These are phyloP conservation scores for Tolmerus cingulatus DNA, from an alignment of 2,888 invertebrate genomes.

Conservation along the genomic window DNA sequence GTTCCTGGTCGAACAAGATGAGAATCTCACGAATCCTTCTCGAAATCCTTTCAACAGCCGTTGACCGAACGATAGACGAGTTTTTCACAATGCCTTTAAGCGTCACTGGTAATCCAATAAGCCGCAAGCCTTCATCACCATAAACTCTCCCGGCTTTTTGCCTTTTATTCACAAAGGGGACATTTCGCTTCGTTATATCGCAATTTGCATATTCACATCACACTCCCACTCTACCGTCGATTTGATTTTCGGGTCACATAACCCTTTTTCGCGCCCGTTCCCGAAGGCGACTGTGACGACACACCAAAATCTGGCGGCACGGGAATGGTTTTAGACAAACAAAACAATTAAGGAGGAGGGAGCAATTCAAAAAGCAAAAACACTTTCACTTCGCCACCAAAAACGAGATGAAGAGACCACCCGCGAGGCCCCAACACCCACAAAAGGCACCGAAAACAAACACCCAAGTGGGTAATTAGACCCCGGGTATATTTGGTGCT, in stretches of 20 bases:
- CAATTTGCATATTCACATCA: constrained; percentile 24
- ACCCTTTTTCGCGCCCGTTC: constrained; percentile 2
- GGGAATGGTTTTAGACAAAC: background rate
- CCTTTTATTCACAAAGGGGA: constrained; percentile 11
- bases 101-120: constrained; percentile 35
- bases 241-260: background rate
- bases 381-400: constrained; percentile 3
- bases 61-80: background rate
- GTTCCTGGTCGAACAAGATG: background rate
- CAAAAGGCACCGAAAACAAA: background rate
- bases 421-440: background rate
- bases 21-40: background rate
- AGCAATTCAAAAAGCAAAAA: background rate
- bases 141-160: background rate
- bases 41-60: background rate
- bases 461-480: constrained; percentile 9
- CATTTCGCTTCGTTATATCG: constrained; percentile 26
- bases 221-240: background rate
- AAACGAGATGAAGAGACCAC: background rate
- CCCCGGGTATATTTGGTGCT: constrained; percentile 17
- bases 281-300: background rate
- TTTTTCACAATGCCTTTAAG: background rate
- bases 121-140: constrained; percentile 8
- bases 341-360: background rate
- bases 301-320: background rate